Base-by-base conservation (phyloP, 2,888 invertebrate species). In the Pantelozetes paolii region DNA sequence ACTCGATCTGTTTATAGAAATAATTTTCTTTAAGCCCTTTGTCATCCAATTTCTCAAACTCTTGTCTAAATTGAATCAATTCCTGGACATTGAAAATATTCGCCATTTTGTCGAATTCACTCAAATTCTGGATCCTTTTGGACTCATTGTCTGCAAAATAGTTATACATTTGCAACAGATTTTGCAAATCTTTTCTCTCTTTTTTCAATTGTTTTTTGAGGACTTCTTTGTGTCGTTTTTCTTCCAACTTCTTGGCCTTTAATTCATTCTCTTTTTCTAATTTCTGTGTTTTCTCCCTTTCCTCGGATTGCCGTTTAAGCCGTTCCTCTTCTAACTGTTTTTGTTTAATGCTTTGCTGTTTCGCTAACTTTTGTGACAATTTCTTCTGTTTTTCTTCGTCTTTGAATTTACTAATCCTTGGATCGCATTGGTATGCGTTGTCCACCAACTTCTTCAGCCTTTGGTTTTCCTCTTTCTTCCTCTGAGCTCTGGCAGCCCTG, bases 401-500 rank as follows among this genome's bases (percentile, higher is more conserved):
- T 80, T 93, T 95, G 83, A 96, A 96, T 79, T 89, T 88, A 74
- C 87, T 88, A 80, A 99, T 93, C 79, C 99, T 86, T 0, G 97
- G 97, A 84, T 99, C 99, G 81, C 90, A 88, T 78, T 89, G 88
- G 82, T 98, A 98, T 0, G 97, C 94, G 82, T 92, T 86, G 81
- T 99, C 98, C 62, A 99, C 95, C 73, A 99, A 84, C 64, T 87
- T 87, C 18, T 98, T 86, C 79, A 99, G 90, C 78, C 99, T 85
- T 0, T 90, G 86, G 90, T 93, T 94, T 85, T 99, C 99, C 81
- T 98, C 97, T 82, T 98, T 98, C 84, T 97, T 96, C 81, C 92
- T 87, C 81, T 96, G 91, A 45, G 92, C 90, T 67, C 99, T 85
- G 9, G 92, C 93, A 1, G 87, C 89, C 85, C 94, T 96, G 82